phyloP scores from a whole-genome alignment of 2,888 invertebrate genomes.

The Axea sp. region DNA sequence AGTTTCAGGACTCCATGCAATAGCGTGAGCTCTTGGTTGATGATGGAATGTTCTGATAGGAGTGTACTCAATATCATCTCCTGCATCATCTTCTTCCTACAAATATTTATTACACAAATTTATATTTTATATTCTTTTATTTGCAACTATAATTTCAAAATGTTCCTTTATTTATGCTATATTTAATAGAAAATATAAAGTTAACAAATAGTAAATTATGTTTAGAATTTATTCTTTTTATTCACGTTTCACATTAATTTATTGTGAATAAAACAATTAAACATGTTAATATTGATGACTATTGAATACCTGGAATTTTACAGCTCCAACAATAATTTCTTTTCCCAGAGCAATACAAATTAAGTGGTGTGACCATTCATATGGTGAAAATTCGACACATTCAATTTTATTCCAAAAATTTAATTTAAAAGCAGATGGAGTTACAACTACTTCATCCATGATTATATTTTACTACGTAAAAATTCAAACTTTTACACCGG shows the following conservation, averaged over 20 bases:
- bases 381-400: constrained; percentile 83
- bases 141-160: too few relatives aligned
- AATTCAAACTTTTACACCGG: too few relatives aligned
- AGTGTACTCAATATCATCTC: constrained; percentile 81
- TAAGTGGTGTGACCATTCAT: constrained; percentile 84
- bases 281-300: too few relatives aligned
- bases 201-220: too few relatives aligned
- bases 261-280: too few relatives aligned
- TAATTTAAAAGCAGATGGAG: constrained; percentile 79
- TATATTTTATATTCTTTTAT: too few relatives aligned
- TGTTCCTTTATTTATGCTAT: too few relatives aligned
- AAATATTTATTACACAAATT: constrained; percentile 5
- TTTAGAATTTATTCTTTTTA: too few relatives aligned
- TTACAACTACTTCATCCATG: constrained; percentile 75
- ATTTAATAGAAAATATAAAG: too few relatives aligned
- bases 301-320: constrained; percentile 83
- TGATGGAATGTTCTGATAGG: constrained; percentile 82
- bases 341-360: constrained; percentile 82
- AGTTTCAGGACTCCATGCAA: constrained; percentile 84
- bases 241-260: too few relatives aligned
- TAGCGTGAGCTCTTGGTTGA: constrained; percentile 81
- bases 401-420: constrained; percentile 81
- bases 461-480: constrained; percentile 6
- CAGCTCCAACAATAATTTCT: constrained; percentile 81
- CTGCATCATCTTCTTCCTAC: constrained; percentile 80